Evolutionary conservation across 2,888 invertebrate genomes (phyloP).

Genomic region (Apeira syringaria): DNA sequence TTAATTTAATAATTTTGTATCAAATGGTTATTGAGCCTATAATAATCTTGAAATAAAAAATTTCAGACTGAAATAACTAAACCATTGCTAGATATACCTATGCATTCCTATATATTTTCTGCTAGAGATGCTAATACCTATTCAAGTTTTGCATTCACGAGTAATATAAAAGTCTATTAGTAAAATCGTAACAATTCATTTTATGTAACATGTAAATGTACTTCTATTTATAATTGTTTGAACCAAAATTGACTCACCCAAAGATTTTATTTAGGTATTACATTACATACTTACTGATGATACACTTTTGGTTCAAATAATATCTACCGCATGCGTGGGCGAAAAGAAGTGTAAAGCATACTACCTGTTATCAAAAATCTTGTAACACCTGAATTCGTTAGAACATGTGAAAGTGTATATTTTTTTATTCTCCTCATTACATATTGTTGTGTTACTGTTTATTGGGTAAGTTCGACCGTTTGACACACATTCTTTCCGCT

Average conservation of each 20-base stretch:
- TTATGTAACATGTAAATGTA: constrained; percentile 45
- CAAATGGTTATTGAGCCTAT: no score
- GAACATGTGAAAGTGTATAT: constrained; percentile 66
- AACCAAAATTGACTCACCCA: constrained; percentile 46
- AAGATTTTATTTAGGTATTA: background rate
- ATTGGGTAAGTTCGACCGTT: constrained; percentile 63
- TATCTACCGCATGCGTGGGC: constrained; percentile 77
- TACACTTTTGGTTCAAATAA: constrained; percentile 68
- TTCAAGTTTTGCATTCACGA: no score
- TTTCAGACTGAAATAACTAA: no score
- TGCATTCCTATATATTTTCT: no score
- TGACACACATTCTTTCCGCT: constrained; percentile 81
- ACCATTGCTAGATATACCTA: no score
- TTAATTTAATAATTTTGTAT: no score
- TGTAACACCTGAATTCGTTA: constrained; percentile 46
- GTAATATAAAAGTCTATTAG: no score
- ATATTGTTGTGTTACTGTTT: constrained; percentile 70
- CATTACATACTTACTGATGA: background rate
- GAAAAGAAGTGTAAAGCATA: constrained; percentile 70
- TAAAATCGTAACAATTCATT: background rate
- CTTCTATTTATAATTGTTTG: constrained; percentile 56
- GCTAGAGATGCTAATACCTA: no score
- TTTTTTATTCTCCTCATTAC: constrained; percentile 52
- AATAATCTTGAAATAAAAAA: no score
- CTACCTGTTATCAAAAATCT: constrained; percentile 33